Evolutionary conservation across 2,888 invertebrate species (phyloP), one percentile per base, ranked within the genome.

Genomic region (Acronicta aceris): DNA sequence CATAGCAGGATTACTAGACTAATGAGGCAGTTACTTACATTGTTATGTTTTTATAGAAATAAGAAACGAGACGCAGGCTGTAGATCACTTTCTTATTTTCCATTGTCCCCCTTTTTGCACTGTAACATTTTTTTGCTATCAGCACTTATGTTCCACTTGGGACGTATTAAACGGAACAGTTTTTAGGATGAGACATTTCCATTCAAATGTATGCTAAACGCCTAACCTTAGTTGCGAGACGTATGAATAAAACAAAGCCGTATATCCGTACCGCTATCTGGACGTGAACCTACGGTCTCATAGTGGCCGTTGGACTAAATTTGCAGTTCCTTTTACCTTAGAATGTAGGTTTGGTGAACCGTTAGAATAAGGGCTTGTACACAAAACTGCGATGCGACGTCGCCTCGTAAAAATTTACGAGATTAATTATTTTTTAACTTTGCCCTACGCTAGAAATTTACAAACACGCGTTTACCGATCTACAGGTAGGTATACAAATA

Each of bases 201-300:
- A 79, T 79, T 79, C 78, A 77, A 79, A 78, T 79, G 75, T 77
- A 79, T 78, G 78, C 78, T 73, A 77, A 78, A 72, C 66, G 64
- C 43, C 65, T 66, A 72, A 61, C 78, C 72, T 71, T 65, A 71
- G 56, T 63, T 60, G 66, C 48, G 66, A 65, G 49, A 65, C 64
- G 59, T 60, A 74, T 78, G 80, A 79, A 77, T 78, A 78, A 77
- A 78, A 79, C 77, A 78, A 66, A 71, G 41, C 49, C 48, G 61
- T 33, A 33, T 33, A 52, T 46, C 49, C 58, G 47, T 27, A 45
- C 48, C 45, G 55, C 47, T 66, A 77, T 74, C 74, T 71, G 65
- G 58, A 63, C 65, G 25, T 38, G 38, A 33, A 38, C 48, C 48
- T 36, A 50, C 47, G 46, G 70, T 49, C 65, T 59, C 65, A 61